These are phyloP conservation scores for Steinernema scapterisci DNA, from an alignment of 2,888 invertebrate genomes.

Conservation along the genomic window DNA sequence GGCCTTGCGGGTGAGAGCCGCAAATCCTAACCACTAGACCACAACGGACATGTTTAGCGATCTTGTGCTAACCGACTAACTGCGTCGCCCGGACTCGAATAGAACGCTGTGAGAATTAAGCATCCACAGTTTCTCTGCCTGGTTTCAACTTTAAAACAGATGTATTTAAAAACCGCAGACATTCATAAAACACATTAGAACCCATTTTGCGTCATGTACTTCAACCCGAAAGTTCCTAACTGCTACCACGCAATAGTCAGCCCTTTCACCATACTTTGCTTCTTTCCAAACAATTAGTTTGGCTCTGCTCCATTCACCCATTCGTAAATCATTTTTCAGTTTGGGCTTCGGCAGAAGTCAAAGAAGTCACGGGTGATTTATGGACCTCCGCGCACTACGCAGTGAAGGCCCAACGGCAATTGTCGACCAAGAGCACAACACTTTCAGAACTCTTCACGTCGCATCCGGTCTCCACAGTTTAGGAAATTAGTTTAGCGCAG, in stretches of 20 bases:
- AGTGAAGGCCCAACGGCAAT: background rate
- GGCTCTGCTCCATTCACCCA: background rate
- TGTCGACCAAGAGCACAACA: background rate
- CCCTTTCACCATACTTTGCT: too few species aligned
- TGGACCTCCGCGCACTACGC: background rate
- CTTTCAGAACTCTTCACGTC: background rate
- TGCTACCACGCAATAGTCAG: too few species aligned
- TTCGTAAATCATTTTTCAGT: slow-evolving; percentile 7
- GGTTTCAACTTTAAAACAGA: too few species aligned
- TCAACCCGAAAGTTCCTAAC: too few species aligned
- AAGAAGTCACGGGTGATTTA: slow-evolving; percentile 7
- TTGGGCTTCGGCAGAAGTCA: background rate
- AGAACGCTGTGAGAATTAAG: too few species aligned
- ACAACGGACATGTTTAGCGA: background rate
- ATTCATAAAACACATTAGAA: too few species aligned
- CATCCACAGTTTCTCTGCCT: too few species aligned
- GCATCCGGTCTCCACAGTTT: slow-evolving; percentile 1
- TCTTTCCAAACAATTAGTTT: too few species aligned
- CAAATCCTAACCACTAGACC: slow-evolving; percentile 34
- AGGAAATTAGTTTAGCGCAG: slow-evolving; percentile 11
- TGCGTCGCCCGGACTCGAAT: too few species aligned
- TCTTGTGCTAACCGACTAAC: too few species aligned
- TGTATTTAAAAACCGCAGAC: too few species aligned
- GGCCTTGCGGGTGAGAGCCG: slow-evolving; percentile 34
- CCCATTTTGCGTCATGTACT: too few species aligned